These are phyloP conservation scores for Crocodylus rhombifer DNA, from an alignment of 2,797 vertebrate genomes.

Conservation along the genomic window DNA sequence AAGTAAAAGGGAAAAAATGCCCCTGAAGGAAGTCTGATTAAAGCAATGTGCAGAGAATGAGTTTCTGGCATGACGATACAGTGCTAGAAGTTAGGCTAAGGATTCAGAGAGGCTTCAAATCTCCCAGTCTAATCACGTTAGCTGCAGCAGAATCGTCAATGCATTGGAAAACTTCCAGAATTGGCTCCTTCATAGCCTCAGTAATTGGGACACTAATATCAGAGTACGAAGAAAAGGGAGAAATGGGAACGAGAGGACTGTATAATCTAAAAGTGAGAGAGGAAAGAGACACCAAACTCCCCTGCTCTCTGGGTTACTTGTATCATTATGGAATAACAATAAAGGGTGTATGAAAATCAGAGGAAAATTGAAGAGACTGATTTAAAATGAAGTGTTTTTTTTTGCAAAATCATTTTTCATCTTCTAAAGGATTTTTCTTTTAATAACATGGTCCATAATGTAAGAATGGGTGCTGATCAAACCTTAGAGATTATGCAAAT, in stretches of 20 bases:
- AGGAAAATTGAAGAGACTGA: conserved; percentile 12
- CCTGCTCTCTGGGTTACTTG: conserved; percentile 9
- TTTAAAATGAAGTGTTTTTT: background rate
- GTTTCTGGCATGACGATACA: background rate
- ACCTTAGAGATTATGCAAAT: background rate
- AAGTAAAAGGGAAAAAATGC: background rate
- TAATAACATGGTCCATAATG: conserved; percentile 22
- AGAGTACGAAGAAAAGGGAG: background rate
- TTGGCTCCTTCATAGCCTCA: conserved; percentile 9
- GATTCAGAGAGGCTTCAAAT: background rate
- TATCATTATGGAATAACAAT: conserved; percentile 36
- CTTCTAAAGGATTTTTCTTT: background rate
- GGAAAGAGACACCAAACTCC: conserved; percentile 23
- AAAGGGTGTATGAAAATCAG: conserved; percentile 33
- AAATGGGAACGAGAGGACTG: background rate
- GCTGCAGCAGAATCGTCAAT: background rate
- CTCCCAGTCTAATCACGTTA: background rate
- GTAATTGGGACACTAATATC: background rate
- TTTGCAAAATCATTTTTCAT: conserved; percentile 19
- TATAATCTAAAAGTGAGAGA: conserved; percentile 17
- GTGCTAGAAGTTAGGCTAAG: background rate
- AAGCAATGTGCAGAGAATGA: background rate
- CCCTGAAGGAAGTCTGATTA: background rate
- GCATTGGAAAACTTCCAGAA: background rate
- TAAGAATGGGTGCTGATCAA: background rate